Conservation (phyloP, 2,797 vertebrate genomes). For the Limosa lapponica region DNA sequence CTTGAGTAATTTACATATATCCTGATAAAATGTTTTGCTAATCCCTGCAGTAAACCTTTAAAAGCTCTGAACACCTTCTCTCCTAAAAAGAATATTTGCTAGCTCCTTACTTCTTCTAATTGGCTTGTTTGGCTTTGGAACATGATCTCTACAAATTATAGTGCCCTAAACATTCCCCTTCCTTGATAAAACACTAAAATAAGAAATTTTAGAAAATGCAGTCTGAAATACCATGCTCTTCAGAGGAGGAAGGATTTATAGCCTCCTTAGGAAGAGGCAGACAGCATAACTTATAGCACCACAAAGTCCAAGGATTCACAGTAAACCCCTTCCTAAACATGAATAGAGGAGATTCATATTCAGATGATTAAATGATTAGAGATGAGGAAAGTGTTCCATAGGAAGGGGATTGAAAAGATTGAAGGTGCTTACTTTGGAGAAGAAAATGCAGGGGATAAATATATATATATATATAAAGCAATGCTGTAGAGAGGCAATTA, state of each 20-base stretch:
- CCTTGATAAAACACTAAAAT: not conserved
- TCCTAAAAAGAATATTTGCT: not conserved
- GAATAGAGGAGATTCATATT: slow-evolving; percentile 10
- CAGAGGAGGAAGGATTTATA: not conserved
- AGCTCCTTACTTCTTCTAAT: not conserved
- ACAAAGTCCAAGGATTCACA: slow-evolving; percentile 11
- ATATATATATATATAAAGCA: not conserved
- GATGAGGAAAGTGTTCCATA: not conserved
- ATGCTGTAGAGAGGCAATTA: not conserved
- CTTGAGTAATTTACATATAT: not conserved
- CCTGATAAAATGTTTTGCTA: not conserved
- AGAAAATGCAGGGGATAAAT: not conserved
- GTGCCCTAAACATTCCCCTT: not conserved
- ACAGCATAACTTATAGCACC: not conserved
- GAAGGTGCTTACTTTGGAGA: not conserved
- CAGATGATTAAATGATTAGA: slow-evolving; percentile 18
- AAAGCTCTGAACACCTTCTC: not conserved
- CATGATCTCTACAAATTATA: not conserved
- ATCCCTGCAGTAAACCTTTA: not conserved
- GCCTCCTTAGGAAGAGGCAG: not conserved
- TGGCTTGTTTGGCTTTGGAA: not conserved
- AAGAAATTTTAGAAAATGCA: not conserved
- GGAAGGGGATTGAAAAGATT: not conserved
- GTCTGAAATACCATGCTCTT: not conserved
- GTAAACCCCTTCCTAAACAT: not conserved